These are phyloP conservation scores for Ophion ellenae DNA, from an alignment of 2,888 invertebrate species.

Conservation along the genomic window DNA sequence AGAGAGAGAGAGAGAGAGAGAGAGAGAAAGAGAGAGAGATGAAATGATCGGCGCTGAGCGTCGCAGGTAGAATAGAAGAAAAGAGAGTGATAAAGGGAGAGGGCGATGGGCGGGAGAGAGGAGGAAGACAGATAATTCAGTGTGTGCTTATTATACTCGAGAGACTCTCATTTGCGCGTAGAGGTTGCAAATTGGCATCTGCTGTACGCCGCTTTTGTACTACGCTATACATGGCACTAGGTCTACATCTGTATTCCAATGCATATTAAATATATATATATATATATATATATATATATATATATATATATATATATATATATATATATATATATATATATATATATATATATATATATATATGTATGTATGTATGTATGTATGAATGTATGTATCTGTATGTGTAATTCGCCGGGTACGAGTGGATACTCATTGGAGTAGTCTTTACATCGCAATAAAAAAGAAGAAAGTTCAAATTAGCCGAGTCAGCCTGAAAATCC, in stretches of 20 bases:
- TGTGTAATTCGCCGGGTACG: conserved; percentile 11
- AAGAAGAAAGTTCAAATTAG: not conserved
- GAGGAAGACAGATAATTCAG: conserved; percentile 34
- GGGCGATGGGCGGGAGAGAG: conserved; percentile 4
- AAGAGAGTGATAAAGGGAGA: conserved; percentile 28
- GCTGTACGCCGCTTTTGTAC: conserved; percentile 38
- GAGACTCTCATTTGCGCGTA: conserved; percentile 56
- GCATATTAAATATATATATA: not conserved
- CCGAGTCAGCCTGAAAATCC: not conserved
- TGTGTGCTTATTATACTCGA: conserved; percentile 61
- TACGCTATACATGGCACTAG: conserved; percentile 26
- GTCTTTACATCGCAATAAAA: not conserved
- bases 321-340: not conserved
- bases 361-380: too few relatives aligned
- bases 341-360: not conserved
- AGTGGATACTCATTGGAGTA: conserved; percentile 6
- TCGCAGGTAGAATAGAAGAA: not conserved
- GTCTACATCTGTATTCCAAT: not conserved
- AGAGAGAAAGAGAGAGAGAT: too few relatives aligned
- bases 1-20: too few relatives aligned
- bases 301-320: not conserved
- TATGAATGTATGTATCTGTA: not conserved
- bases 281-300: not conserved
- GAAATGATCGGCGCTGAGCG: not conserved
- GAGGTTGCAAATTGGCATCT: conserved; percentile 62